Evolutionary conservation across 2,797 vertebrate genomes (phyloP), one percentile per base, ranked within the genome.

Genomic region (Adrianichthys oophorus): DNA sequence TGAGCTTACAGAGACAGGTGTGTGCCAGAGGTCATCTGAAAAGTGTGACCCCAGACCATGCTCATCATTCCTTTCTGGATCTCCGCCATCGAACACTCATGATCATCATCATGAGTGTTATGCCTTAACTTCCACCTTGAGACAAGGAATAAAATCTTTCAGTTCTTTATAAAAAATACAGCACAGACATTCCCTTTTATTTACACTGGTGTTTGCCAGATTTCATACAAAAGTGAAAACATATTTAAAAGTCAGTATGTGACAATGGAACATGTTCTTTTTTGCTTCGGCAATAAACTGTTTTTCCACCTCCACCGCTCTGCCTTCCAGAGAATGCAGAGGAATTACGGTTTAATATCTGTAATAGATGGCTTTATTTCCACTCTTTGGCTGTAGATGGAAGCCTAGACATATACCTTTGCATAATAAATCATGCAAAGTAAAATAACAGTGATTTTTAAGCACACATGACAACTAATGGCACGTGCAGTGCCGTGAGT

Each of bases 331-430:
- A 60, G 82, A 85, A 84, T 77, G 68, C 73, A 85, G 66, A 73
- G 84, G 86, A 89, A 60, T 85, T 84, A 64, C 82, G 84, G 82
- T 87, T 93, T 88, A 83, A 92, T 41, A 68, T 78, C 59, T 87
- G 89, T 91, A 92, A 91, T 81, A 88, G 90, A 90, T 67, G 79
- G 84, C 85, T 90, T 86, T 89, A 87, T 88, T 87, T 87, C 75
- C 68, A 74, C 82, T 84, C 66, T 68, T 80, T 87, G 85, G 86
- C 88, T 83, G 64, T 87, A 87, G 85, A 92, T 84, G 88, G 91
- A 94, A 94, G 94, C 92, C 89, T 84, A 93, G 87, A 91, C 90
- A 82, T 88, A 88, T 80, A 88, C 82, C 78, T 74, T 85, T 78
- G 84, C 77, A 89, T 89, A 91, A 89, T 94, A 93, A 92, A 88